Evolutionary conservation across 1,140 invertebrate species (phyloP).

Genomic region (Temnothorax nylanderi): DNA sequence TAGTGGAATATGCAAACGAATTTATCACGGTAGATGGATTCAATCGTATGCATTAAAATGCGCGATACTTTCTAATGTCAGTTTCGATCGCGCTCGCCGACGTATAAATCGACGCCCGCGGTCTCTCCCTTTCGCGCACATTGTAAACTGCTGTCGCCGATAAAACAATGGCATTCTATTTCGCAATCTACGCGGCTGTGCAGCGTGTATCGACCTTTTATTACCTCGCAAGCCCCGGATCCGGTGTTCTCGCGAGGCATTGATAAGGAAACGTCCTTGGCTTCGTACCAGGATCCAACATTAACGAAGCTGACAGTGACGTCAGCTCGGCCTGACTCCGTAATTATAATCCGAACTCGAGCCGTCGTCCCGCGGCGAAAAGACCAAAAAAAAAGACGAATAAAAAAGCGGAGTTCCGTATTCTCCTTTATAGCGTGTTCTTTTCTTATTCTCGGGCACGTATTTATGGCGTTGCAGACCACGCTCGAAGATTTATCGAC

Average conservation of each 20-base stretch:
- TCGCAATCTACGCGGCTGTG: slow-evolving; percentile 15
- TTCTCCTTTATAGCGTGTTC: slow-evolving; percentile 17
- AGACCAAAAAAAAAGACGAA: not conserved
- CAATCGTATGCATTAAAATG: not conserved
- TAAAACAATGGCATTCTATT: slow-evolving; percentile 55
- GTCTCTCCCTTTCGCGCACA: slow-evolving; percentile 36
- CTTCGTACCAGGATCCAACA: slow-evolving; percentile 54
- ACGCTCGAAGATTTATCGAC: slow-evolving; percentile 47
- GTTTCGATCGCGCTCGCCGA: not conserved
- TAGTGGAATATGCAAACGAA: not conserved
- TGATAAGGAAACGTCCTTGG: slow-evolving; percentile 63
- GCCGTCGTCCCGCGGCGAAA: not conserved
- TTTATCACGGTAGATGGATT: not conserved
- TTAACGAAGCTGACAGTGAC: slow-evolving; percentile 39
- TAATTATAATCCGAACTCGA: slow-evolving; percentile 55
- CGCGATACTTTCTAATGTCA: slow-evolving; percentile 40
- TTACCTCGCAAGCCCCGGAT: not conserved
- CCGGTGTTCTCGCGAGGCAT: slow-evolving; percentile 12
- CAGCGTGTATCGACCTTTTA: slow-evolving; percentile 20
- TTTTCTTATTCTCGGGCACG: slow-evolving; percentile 43
- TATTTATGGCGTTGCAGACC: slow-evolving; percentile 47
- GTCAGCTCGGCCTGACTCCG: slow-evolving; percentile 38
- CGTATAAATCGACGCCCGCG: slow-evolving; percentile 20
- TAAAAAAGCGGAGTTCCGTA: slow-evolving; percentile 49
- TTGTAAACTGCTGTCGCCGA: not conserved